These are phyloP conservation scores for Seriola dumerili DNA, from an alignment of 2,113 vertebrate species.

Conservation along the genomic window DNA sequence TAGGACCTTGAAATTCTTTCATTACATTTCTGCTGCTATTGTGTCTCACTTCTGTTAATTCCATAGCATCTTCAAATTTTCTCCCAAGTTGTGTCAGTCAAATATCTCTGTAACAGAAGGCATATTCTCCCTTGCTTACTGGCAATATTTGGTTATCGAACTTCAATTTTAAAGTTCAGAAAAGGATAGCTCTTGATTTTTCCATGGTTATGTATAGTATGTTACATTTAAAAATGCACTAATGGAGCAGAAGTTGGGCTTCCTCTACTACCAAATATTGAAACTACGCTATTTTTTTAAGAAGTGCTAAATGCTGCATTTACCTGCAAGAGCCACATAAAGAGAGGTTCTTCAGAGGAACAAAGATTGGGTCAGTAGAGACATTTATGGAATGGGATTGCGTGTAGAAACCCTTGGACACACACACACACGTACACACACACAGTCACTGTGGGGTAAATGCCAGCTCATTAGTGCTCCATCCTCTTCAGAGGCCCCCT, in stretches of 20 bases:
- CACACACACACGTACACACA: slow-evolving; percentile 31
- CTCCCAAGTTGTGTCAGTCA: background rate
- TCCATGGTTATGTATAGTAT: background rate
- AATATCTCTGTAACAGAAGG: background rate
- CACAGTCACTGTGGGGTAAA: slow-evolving; percentile 68
- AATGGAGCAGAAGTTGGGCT: background rate
- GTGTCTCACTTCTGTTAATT: background rate
- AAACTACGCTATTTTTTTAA: background rate
- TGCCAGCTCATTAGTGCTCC: slow-evolving; percentile 80
- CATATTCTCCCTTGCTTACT: background rate
- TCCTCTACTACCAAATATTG: background rate
- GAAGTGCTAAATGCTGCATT: background rate
- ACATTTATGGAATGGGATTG: slow-evolving; percentile 59
- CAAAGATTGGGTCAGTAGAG: slow-evolving; percentile 41
- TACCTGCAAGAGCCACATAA: slow-evolving; percentile 8
- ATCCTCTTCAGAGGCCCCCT: slow-evolving; percentile 73
- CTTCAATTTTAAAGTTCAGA: background rate
- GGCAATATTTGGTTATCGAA: background rate
- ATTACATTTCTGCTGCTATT: background rate
- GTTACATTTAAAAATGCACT: background rate
- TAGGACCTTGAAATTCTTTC: background rate
- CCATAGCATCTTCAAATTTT: background rate
- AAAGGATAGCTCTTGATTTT: background rate
- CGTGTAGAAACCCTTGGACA: slow-evolving; percentile 32
- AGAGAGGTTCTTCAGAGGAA: slow-evolving; percentile 29